Conservation (phyloP, 2,888 invertebrate genomes). For the Megalurothrips usitatus region DNA sequence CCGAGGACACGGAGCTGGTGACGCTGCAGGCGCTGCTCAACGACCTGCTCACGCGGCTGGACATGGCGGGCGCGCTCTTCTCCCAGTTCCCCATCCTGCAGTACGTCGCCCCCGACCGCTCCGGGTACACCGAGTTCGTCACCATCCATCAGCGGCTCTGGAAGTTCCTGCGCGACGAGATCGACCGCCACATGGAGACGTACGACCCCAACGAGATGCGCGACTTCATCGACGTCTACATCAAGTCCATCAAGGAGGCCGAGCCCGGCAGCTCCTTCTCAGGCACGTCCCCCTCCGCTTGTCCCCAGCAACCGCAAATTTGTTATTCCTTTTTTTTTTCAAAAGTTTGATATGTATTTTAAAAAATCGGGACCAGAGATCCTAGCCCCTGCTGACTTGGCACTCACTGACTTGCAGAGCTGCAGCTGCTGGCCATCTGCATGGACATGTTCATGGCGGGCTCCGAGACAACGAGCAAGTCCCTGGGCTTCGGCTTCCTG, state of each 20-base stretch:
- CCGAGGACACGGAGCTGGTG: slow-evolving; percentile 64
- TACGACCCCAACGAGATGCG: slow-evolving; percentile 59
- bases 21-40: slow-evolving; percentile 63
- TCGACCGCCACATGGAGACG: slow-evolving; percentile 64
- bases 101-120: slow-evolving; percentile 66
- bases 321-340: too few species aligned
- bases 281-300: slow-evolving; percentile 40
- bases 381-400: background rate
- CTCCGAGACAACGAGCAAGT: slow-evolving; percentile 78
- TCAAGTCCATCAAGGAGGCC: slow-evolving; percentile 60
- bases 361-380: too few species aligned
- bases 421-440: slow-evolving; percentile 72
- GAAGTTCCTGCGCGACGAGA: slow-evolving; percentile 64
- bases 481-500: slow-evolving; percentile 70
- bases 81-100: slow-evolving; percentile 71
- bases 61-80: slow-evolving; percentile 76
- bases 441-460: slow-evolving; percentile 85
- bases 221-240: slow-evolving; percentile 78
- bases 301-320: background rate
- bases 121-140: slow-evolving; percentile 71
- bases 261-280: slow-evolving; percentile 51
- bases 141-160: slow-evolving; percentile 66
- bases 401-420: slow-evolving; percentile 50
- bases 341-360: too few species aligned
- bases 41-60: slow-evolving; percentile 66